Evolutionary conservation across 2,888 invertebrate genomes (phyloP).

Genomic region (Coenonympha arcania): DNA sequence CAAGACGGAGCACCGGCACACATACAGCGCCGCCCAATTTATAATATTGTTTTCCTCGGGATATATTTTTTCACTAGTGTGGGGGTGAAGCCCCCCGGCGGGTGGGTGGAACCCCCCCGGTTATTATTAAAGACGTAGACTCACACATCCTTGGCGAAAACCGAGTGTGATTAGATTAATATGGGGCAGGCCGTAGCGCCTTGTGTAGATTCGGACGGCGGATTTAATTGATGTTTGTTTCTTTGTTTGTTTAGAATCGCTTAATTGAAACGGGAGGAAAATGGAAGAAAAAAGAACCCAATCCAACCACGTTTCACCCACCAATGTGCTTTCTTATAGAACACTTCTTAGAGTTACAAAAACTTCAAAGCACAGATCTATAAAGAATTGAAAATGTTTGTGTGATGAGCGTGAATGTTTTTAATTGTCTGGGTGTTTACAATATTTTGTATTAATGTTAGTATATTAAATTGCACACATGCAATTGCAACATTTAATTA

Average conservation of each 20-base stretch:
- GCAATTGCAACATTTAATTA: no score
- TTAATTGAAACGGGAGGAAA: conserved; percentile 1
- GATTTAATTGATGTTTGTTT: conserved; percentile 21
- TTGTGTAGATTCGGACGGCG: conserved; percentile 20
- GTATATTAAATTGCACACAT: no score
- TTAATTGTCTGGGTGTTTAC: no score
- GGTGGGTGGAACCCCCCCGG: conserved; percentile 44
- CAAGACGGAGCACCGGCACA: conserved; percentile 26
- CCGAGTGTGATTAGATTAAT: conserved; percentile 73
- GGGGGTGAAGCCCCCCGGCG: conserved; percentile 39
- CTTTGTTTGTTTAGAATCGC: conserved; percentile 10
- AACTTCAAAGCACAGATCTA: no score
- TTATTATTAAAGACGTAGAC: conserved; percentile 75
- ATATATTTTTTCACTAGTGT: conserved; percentile 74
- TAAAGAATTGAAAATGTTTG: no score
- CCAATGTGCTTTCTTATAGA: no score
- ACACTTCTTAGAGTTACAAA: no score
- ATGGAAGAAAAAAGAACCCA: neutral
- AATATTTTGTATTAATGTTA: no score
- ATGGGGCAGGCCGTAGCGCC: conserved; percentile 40
- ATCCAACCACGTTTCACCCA: no score
- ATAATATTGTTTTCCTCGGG: conserved; percentile 74
- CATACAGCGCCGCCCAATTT: conserved; percentile 63
- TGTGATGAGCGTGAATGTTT: no score
- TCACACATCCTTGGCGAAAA: conserved; percentile 68